A percentile compares a stretch with the other conserved stretches of the same genome.
Evolutionary conservation across 2,888 invertebrate species (phyloP).

Genomic region (Calliopum simillimum): DNA sequence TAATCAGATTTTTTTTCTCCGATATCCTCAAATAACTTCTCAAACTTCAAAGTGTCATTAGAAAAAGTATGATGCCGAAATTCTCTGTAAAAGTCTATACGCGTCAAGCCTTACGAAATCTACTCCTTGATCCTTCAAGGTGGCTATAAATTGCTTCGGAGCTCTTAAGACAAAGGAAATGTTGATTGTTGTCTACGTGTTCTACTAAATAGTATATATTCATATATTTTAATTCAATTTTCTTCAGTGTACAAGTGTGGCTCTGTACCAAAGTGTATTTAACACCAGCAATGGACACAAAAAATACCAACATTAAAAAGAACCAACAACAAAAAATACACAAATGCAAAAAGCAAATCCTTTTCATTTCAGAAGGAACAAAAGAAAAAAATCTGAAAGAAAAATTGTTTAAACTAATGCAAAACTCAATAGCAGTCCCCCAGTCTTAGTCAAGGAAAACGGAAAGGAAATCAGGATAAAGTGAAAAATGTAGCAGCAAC

Average conservation of each 20-base stretch:
- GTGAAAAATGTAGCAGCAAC: constrained; percentile 4
- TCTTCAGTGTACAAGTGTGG: not conserved
- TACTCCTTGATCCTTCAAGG: no score
- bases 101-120: no score
- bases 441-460: not conserved
- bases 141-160: no score
- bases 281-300: constrained; percentile 23
- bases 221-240: no score
- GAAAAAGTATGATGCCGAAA: no score
- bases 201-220: no score
- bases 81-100: no score
- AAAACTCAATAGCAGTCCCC: constrained; percentile 25
- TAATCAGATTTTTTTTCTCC: no score
- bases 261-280: constrained; percentile 11
- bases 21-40: no score
- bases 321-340: not conserved
- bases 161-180: no score
- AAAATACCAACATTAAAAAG: not conserved
- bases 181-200: no score
- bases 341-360: not conserved
- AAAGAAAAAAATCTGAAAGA: not conserved
- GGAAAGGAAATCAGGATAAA: constrained; percentile 1
- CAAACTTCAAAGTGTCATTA: no score
- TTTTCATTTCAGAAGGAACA: not conserved
- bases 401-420: constrained; percentile 25